Base-by-base conservation (phyloP, 2,113 vertebrate species). In the Sterrhoptilus dennistouni region DNA sequence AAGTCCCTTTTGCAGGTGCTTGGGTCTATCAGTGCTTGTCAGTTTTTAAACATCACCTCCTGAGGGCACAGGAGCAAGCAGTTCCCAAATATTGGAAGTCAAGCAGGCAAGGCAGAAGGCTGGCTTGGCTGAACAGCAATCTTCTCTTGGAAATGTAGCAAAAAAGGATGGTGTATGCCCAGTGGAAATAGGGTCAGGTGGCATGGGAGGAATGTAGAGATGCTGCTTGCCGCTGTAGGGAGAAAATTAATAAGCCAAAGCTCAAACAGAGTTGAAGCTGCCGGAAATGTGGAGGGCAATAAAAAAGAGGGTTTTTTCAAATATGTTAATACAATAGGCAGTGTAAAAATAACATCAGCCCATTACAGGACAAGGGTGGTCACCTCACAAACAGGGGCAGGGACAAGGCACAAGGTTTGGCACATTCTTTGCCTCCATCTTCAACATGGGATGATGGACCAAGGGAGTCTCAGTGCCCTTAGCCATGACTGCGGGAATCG, bases 311-410 rank as follows among this genome's bases (percentile, higher is more conserved):
- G 0, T 17, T 66, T 74, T 74, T 44, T 44, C 19, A 66, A 44
- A 21, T 66, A 24, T 11, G 28, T 23, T 44, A 24, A 17, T 44
- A 22, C 10, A 38, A 6, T 23, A 52, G 28, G 12, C 23, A 74
- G 8, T 59, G 24, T 45, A n/a, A 65, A 66, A 52, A 24, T 74
- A 29, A n/a, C 33, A 31, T 35, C 21, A 35, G 9, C 12, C 27
- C 0, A 0, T 66, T 14, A 45, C 4, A 66, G 45, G 45, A 66
- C 1, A 11, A 45, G 33, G 22, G 12, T 60, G 8, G 13, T 60
- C 33, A 45, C 8, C 28, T 66, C 38, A 38, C 33, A 52, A n/a
- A 24, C 23, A 65, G 27, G 27, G 10, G 36, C 7, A 65, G 7
- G 23, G 42, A 33, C 9, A 65, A 59, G 36, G 36, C 59, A n/a